Evolutionary conservation across 2,797 vertebrate species (phyloP), one percentile per base, ranked within the genome.

Genomic region (Carcharodon carcharias): DNA sequence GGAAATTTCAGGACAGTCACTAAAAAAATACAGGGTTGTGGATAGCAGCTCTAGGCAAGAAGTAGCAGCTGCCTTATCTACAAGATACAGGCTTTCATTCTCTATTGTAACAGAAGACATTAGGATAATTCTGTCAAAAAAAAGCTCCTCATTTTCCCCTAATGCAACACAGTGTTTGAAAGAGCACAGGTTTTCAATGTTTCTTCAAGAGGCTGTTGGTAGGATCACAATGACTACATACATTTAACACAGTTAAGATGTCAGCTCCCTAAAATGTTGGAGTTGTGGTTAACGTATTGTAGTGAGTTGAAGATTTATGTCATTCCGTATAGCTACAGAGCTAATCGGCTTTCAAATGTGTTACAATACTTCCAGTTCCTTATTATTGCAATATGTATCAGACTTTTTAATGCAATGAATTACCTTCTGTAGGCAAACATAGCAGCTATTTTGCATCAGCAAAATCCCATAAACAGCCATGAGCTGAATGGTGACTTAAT

Each of bases 111-210:
- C n/a, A 65, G 91, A 93, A 93, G 35, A 65, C 61, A 11, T 92
- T 12, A 45, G 61, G 91, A 93, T 93, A 65, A 93, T 93, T 67
- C 61, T 93, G 61, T 65, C n/a, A 65, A 93, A 93, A 16, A 45
- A 92, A 65, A 65, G 58, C 89, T 65, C 40, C 61, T 92, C 5
- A 92, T 92, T 92, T 92, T 63, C 89, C 40, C n/a, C 58, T 40
- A n/a, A 92, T 21, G 40, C 61, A 40, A 40, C 28, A 61, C 9
- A 56, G 28, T 63, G 89, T 61, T 61, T 61, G 89, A 18, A 31
- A 58, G 31, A 92, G 58, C 56, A 21, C 35, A 93, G 91, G 9
- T 26, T 67, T 65, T 23, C 35, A 65, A 58, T 91, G 56, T 67
- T 93, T 40, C 91, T 65, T 93, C 91, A 93, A 65, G 63, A 50